A percentile compares a stretch with the other conserved stretches of the same genome.
Conservation (phyloP, 2,113 vertebrate species). For the Petaurus breviceps region DNA sequence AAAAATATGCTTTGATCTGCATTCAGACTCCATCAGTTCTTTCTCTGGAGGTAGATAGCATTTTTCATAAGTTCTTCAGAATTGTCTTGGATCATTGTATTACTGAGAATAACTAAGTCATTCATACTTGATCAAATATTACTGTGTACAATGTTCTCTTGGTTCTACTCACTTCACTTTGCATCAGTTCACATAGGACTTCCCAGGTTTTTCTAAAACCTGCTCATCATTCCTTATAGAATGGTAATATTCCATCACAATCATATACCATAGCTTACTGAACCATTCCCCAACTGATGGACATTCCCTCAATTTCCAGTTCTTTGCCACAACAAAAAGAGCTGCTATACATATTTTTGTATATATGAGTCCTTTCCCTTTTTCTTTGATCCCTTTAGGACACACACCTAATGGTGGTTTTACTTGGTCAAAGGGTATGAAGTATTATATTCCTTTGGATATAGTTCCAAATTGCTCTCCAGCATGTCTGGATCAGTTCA, state of each 20-base stretch:
- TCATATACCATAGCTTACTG: background rate
- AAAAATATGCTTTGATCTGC: background rate
- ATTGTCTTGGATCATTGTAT: background rate
- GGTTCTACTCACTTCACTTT: background rate
- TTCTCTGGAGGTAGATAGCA: background rate
- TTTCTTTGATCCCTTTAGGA: background rate
- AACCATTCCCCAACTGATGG: background rate
- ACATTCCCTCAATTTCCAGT: background rate
- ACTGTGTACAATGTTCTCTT: background rate
- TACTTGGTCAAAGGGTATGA: background rate
- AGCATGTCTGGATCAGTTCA: background rate
- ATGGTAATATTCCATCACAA: background rate
- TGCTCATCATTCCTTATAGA: background rate
- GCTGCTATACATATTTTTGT: background rate
- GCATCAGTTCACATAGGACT: background rate
- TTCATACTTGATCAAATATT: background rate
- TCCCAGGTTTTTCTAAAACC: background rate
- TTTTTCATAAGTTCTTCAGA: background rate
- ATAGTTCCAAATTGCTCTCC: background rate
- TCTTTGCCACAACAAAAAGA: background rate
- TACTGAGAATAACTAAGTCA: background rate
- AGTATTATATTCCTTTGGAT: background rate
- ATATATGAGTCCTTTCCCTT: background rate
- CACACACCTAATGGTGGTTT: background rate
- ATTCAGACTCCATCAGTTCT: background rate